Evolutionary conservation across 1,140 invertebrate species (phyloP).

Genomic region (Drosophila melanica): DNA sequence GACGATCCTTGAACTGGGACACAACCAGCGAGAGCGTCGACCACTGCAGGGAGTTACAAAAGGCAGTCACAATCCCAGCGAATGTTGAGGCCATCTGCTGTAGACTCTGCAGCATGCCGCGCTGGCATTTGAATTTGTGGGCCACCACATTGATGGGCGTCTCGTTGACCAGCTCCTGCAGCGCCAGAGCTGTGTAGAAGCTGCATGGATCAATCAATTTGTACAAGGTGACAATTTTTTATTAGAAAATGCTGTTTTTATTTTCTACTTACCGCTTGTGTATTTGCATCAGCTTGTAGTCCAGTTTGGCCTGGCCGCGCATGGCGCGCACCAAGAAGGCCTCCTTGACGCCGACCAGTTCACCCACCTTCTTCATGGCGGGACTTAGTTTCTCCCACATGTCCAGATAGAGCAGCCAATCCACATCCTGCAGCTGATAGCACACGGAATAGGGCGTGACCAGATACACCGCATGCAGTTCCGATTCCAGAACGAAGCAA

Average conservation of each 20-base stretch:
- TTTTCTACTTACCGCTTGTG: conserved; percentile 84
- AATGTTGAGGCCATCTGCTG: conserved; percentile 98
- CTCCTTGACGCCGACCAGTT: conserved; percentile 96
- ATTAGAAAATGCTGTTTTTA: not conserved
- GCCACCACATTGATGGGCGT: conserved; percentile 91
- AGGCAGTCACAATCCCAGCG: conserved; percentile 95
- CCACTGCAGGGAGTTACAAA: conserved; percentile 97
- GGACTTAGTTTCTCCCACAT: conserved; percentile 93
- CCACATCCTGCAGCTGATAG: conserved; percentile 90
- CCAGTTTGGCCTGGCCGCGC: conserved; percentile 87
- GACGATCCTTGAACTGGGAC: conserved; percentile 95
- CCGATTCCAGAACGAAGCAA: conserved; percentile 96
- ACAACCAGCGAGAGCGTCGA: conserved; percentile 94
- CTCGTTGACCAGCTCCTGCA: conserved; percentile 97
- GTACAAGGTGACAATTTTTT: not conserved
- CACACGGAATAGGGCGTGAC: conserved; percentile 94
- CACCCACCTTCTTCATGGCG: conserved; percentile 93
- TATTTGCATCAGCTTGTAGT: conserved; percentile 85
- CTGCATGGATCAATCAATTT: conserved; percentile 83
- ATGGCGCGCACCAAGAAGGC: conserved; percentile 93
- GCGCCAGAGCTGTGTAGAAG: conserved; percentile 96
- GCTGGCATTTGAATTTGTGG: conserved; percentile 92
- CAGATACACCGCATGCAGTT: conserved; percentile 97
- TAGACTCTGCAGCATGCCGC: conserved; percentile 95
- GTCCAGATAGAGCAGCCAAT: conserved; percentile 94